Evolutionary conservation across 2,888 invertebrate species (phyloP).

Genomic region (Poecilobothrus nobilitatus): DNA sequence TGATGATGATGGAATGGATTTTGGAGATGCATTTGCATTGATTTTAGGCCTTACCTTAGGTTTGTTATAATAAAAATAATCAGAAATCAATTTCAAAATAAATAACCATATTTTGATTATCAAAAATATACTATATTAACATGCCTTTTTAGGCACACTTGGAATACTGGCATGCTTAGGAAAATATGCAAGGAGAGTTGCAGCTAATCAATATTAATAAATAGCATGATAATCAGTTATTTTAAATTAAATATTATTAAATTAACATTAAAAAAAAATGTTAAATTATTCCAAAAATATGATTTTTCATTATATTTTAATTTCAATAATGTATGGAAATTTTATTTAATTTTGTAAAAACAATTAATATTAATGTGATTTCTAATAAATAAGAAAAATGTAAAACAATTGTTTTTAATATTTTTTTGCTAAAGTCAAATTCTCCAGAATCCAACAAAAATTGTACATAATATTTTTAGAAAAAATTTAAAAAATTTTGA

Average conservation of each 20-base stretch:
- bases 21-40: constrained; percentile 59
- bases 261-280: background rate
- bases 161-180: constrained; percentile 61
- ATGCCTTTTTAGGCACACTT: constrained; percentile 45
- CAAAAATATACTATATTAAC: background rate
- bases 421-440: no score
- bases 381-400: background rate
- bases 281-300: background rate
- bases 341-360: background rate
- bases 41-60: constrained; percentile 45
- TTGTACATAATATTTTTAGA: no score
- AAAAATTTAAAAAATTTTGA: background rate
- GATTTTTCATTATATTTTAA: background rate
- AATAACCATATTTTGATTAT: background rate
- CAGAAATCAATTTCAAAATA: background rate
- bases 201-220: constrained; percentile 26
- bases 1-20: constrained; percentile 48
- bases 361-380: background rate
- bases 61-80: background rate
- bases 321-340: background rate
- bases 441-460: no score
- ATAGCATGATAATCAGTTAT: background rate
- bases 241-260: background rate
- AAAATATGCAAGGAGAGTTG: constrained; percentile 57
- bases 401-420: no score